Percentiles rank a stretch among this genome's conserved stretches.
phyloP scores from a whole-genome alignment of 35 echinoderm and acorn worm species.

The Eucidaris tribuloides region DNA sequence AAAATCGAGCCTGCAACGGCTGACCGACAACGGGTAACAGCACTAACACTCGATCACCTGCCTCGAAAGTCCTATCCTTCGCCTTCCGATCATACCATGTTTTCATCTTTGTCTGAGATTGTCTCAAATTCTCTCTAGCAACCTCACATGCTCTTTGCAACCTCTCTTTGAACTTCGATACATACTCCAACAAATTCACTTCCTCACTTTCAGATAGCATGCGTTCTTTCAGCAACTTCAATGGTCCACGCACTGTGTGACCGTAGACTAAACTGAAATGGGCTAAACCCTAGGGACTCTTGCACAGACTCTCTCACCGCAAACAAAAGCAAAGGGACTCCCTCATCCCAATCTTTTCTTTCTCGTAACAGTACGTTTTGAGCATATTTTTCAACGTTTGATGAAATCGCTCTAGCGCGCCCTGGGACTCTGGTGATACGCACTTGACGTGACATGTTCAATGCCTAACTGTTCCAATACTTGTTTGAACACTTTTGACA shows the following conservation, averaged over 20 bases:
- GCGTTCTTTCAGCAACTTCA: constrained; percentile 59
- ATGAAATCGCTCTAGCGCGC: constrained; percentile 41
- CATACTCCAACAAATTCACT: constrained; percentile 48
- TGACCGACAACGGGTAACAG: constrained; percentile 17
- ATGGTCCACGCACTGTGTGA: constrained; percentile 23
- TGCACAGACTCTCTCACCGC: constrained; percentile 34
- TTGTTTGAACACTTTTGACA: constrained; percentile 58
- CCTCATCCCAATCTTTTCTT: constrained; percentile 37
- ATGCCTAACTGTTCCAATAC: constrained; percentile 54
- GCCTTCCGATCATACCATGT: constrained; percentile 28
- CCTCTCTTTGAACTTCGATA: constrained; percentile 26
- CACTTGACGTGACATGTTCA: constrained; percentile 26
- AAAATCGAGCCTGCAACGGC: too few species aligned
- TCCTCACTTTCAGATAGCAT: too few species aligned
- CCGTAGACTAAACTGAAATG: constrained; percentile 48
- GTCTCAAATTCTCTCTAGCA: constrained; percentile 23
- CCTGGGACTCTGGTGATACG: constrained; percentile 66
- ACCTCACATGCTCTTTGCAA: constrained; percentile 12
- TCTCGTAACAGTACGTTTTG: constrained; percentile 26
- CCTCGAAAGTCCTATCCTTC: background rate
- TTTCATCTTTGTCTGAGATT: constrained; percentile 37
- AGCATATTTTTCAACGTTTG: constrained; percentile 47
- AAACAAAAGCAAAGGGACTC: constrained; percentile 56
- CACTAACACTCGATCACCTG: constrained; percentile 35
- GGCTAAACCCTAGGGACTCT: constrained; percentile 34